Conservation (phyloP, 1,140 invertebrate genomes). For the Delia radicum region DNA sequence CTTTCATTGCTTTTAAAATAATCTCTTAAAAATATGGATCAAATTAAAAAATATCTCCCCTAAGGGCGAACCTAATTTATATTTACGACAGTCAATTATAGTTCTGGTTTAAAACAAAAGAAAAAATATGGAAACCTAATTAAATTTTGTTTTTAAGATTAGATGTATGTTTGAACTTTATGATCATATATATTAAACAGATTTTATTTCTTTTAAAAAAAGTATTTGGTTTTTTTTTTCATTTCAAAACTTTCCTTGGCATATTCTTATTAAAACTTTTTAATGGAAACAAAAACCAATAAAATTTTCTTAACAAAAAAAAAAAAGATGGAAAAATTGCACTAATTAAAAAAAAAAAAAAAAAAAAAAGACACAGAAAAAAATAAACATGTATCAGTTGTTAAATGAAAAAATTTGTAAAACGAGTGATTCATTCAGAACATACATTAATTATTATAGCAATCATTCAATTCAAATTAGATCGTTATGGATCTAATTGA, state of each 20-base stretch:
- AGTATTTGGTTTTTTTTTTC: background rate
- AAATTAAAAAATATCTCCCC: no score
- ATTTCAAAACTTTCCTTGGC: background rate
- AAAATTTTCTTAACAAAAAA: background rate
- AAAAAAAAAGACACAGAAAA: background rate
- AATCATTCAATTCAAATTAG: background rate
- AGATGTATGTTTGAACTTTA: background rate
- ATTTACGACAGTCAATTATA: no score
- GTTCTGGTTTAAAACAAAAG: background rate
- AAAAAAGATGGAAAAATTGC: slow-evolving; percentile 8
- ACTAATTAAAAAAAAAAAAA: background rate
- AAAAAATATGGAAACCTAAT: background rate
- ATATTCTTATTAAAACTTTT: background rate
- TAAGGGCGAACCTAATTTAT: no score
- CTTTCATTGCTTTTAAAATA: no score
- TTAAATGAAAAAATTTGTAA: background rate
- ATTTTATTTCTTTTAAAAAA: background rate
- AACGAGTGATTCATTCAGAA: slow-evolving; percentile 12
- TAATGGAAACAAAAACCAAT: background rate
- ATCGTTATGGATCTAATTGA: background rate
- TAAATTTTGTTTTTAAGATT: background rate
- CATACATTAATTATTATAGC: background rate
- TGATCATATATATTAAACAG: background rate
- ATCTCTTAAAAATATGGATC: no score
- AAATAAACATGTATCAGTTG: background rate